These are phyloP conservation scores for Cheilosia scutellata DNA, from an alignment of 2,888 invertebrate species.

Conservation along the genomic window DNA sequence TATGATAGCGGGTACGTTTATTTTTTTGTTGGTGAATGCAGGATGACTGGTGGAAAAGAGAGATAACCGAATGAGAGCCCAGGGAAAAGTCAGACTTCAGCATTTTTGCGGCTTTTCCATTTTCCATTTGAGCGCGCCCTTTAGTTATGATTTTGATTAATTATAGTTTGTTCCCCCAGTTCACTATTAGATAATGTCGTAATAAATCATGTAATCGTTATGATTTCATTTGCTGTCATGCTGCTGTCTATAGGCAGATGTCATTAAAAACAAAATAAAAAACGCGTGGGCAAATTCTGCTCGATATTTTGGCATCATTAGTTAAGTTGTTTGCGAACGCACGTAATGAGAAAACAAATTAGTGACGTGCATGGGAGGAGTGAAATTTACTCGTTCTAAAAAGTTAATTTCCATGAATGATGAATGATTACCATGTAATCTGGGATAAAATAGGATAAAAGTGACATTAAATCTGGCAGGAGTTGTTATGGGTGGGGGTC, in stretches of 20 bases:
- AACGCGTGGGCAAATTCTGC: neutral
- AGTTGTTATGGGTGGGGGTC: neutral
- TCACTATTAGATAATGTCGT: slow-evolving; percentile 18
- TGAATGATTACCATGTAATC: slow-evolving; percentile 56
- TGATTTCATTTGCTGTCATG: slow-evolving; percentile 33
- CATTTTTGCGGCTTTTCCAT: neutral
- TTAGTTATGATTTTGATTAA: slow-evolving; percentile 48
- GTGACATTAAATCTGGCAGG: slow-evolving; percentile 33
- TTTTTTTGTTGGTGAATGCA: neutral
- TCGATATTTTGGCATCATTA: slow-evolving; percentile 23
- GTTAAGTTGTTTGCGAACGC: slow-evolving; percentile 16
- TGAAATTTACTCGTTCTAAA: slow-evolving; percentile 5
- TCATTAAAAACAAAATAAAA: slow-evolving; percentile 4
- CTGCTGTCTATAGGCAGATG: neutral
- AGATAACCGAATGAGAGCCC: neutral
- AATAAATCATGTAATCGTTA: slow-evolving; percentile 44
- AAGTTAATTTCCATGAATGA: slow-evolving; percentile 66
- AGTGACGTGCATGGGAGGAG: slow-evolving; percentile 1
- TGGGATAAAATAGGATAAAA: slow-evolving; percentile 21
- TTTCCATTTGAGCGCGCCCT: slow-evolving; percentile 6
- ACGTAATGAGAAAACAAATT: slow-evolving; percentile 51
- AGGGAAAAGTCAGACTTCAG: neutral
- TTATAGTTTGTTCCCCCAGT: slow-evolving; percentile 21
- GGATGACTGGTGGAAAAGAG: neutral
- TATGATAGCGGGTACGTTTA: slow-evolving; percentile 14